Conservation (phyloP, 1,140 invertebrate species). For the Cepaea nemoralis region DNA sequence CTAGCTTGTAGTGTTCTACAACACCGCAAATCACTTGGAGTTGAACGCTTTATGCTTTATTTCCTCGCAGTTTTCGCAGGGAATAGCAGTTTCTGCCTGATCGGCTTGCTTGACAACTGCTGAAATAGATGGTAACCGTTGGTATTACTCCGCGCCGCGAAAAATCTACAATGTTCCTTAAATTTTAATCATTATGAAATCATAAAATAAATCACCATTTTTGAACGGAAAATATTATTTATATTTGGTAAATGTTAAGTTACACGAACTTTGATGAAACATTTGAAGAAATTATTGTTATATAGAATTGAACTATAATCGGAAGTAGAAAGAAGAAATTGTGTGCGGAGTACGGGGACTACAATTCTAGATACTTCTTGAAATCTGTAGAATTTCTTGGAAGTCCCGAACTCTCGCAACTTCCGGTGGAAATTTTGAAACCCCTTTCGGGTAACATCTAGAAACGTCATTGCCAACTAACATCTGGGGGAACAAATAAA, state of each 20-base stretch:
- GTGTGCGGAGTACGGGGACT: background rate
- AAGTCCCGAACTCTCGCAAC: no score
- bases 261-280: background rate
- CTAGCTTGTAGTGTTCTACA: no score
- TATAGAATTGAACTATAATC: background rate
- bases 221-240: background rate
- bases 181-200: background rate
- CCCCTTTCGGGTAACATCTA: no score
- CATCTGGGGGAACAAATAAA: no score
- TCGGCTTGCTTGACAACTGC: background rate
- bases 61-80: no score
- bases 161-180: background rate
- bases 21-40: no score
- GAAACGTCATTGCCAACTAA: no score
- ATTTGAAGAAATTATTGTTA: background rate
- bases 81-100: background rate
- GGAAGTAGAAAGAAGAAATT: conserved; percentile 5
- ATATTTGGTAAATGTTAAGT: background rate
- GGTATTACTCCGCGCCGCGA: background rate
- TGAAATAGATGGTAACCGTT: background rate
- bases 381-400: no score
- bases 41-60: no score
- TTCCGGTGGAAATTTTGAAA: no score
- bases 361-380: conserved; percentile 6
- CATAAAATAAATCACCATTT: background rate